phyloP scores from a whole-genome alignment of 2,888 invertebrate genomes.

The Nesidiocoris tenuis region DNA sequence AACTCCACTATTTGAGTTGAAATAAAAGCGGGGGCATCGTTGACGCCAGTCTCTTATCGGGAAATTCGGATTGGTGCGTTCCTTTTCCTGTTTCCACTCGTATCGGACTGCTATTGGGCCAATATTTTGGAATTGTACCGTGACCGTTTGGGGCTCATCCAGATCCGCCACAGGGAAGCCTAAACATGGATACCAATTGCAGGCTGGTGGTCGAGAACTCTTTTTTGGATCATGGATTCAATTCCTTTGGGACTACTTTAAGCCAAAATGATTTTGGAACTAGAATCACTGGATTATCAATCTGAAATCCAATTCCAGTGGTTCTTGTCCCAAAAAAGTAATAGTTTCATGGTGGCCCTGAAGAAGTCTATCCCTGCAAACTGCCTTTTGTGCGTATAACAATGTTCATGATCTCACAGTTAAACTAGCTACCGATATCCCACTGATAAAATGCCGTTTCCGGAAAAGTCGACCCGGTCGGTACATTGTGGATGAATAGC shows the following conservation, averaged over 20 bases:
- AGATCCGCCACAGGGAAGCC: conserved; percentile 12
- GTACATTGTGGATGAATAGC: conserved; percentile 17
- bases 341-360: too few relatives aligned
- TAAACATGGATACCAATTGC: too few relatives aligned
- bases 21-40: conserved; percentile 15
- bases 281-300: too few relatives aligned
- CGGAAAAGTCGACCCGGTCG: conserved; percentile 7
- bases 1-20: conserved; percentile 6
- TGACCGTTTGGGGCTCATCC: background rate
- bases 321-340: too few relatives aligned
- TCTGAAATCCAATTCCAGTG: too few relatives aligned
- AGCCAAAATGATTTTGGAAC: too few relatives aligned
- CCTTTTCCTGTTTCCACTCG: conserved; percentile 11
- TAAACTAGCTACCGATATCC: background rate
- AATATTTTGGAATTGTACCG: conserved; percentile 12
- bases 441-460: conserved; percentile 26
- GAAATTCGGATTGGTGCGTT: background rate
- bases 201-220: too few relatives aligned
- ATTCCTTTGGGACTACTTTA: too few relatives aligned
- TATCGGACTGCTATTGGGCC: conserved; percentile 23
- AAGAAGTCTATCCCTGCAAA: too few relatives aligned
- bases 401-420: too few relatives aligned
- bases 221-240: conserved; percentile 7
- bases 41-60: conserved; percentile 7
- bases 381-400: too few relatives aligned